Evolutionary conservation across 2,113 vertebrate genomes (phyloP).

Genomic region (Peromyscus californicus): DNA sequence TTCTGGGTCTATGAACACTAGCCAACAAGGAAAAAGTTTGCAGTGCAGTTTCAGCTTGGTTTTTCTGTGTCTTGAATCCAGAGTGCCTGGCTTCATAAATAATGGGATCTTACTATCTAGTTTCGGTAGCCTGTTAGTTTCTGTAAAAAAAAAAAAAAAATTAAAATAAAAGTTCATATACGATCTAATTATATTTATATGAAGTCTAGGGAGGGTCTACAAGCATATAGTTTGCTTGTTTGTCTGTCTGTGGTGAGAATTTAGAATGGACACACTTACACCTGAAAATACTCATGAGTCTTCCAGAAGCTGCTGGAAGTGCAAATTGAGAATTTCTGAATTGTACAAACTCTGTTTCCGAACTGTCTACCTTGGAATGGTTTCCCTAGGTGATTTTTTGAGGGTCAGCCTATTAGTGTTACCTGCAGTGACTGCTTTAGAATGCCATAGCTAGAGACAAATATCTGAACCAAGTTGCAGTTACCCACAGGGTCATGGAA

Average conservation of each 20-base stretch:
- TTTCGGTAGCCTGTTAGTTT: neutral
- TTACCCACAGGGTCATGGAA: slow-evolving; percentile 22
- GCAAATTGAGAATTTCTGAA: slow-evolving; percentile 43
- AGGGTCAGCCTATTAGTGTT: slow-evolving; percentile 36
- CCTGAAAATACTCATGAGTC: slow-evolving; percentile 7
- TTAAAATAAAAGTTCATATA: slow-evolving; percentile 11
- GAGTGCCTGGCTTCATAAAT: neutral
- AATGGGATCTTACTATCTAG: neutral
- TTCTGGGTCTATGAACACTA: neutral
- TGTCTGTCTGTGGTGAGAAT: slow-evolving; percentile 6
- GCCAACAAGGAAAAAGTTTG: neutral
- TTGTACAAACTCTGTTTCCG: neutral
- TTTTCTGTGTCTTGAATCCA: neutral
- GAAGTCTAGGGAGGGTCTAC: neutral
- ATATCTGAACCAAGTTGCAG: neutral
- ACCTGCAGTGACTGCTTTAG: neutral
- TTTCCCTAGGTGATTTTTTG: slow-evolving; percentile 8
- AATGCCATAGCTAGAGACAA: neutral
- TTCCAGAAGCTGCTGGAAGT: slow-evolving; percentile 1
- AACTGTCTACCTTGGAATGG: neutral
- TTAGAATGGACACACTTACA: neutral
- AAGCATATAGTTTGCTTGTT: slow-evolving; percentile 18
- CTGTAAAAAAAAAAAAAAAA: neutral
- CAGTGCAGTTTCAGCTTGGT: neutral
- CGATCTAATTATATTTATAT: slow-evolving; percentile 45